Evolutionary conservation across 1,140 invertebrate genomes (phyloP), one percentile per base, ranked within the genome.

Genomic region (Aphis gossypii): DNA sequence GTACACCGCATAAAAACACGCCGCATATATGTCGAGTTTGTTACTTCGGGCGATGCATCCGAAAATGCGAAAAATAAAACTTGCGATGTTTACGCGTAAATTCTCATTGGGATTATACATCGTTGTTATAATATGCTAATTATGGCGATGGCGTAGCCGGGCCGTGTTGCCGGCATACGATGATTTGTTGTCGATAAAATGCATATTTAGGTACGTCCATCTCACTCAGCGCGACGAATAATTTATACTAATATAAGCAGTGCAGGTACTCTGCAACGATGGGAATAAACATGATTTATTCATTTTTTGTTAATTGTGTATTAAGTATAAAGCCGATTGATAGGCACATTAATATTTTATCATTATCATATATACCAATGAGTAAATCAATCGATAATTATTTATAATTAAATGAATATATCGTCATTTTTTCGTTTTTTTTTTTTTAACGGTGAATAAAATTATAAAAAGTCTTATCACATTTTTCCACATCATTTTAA

Each of bases 261-360:
- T 38, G 38, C n/a, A 83, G 18, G 38, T 11, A 44, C 3, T 25
- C 83, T 1, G 41, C 9, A 84, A 84, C 9, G 76, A 38, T n/a
- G n/a, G 68, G 41, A 76, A 76, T 82, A 82, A 84, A 84, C 21
- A 84, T 41, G 41, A 84, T 84, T 84, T 84, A 84, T 84, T 84
- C 9, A 41, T 76, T 76, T 68, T 84, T 84, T 41, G 38, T 84
- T 84, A 41, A 84, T 38, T 83, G 38, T 83, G 35, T 38, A 38
- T 38, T 41, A 51, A 51, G 3, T 20, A 51, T 18, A 51, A 38
- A 41, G 1, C 9, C 82, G n/a, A 83, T 38, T 38, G 82, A 76
- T 76, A n/a, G 30, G n/a, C 30, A 6, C 14, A n/a, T 76, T 76
- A 18, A 76, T 76, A n/a, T 83, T 83, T 83, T 83, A 38, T 83